phyloP scores from a whole-genome alignment of 1,140 invertebrate species.

The Calliphora vicina region DNA sequence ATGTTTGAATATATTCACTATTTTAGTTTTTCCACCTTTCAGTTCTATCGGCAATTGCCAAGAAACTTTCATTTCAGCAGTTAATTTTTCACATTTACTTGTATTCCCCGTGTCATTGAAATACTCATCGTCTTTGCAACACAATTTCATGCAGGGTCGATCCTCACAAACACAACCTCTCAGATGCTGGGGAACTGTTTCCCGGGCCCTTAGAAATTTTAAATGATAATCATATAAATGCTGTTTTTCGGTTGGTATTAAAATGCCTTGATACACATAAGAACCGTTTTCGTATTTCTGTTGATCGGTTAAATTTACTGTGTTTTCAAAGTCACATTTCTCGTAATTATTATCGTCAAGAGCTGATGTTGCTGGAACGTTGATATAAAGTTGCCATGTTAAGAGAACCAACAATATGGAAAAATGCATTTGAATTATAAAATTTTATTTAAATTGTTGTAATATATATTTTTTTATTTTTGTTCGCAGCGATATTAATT shows the following conservation, averaged over 20 bases:
- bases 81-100: neutral
- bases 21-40: neutral
- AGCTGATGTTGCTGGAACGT: neutral
- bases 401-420: neutral
- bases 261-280: neutral
- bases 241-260: neutral
- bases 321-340: neutral
- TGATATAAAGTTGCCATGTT: neutral
- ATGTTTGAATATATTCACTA: neutral
- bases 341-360: neutral
- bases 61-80: neutral
- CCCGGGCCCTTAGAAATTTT: neutral
- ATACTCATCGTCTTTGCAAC: neutral
- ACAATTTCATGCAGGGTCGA: neutral
- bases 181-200: neutral
- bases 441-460: too few species aligned
- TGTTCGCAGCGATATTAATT: too few species aligned
- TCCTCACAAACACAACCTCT: conserved; percentile 4
- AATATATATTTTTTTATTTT: too few species aligned
- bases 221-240: neutral
- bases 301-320: neutral
- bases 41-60: neutral
- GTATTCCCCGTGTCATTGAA: neutral
- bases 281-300: neutral
- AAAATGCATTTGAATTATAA: neutral